Evolutionary conservation across 2,797 vertebrate species (phyloP).

Genomic region (Harpagifer antarcticus): DNA sequence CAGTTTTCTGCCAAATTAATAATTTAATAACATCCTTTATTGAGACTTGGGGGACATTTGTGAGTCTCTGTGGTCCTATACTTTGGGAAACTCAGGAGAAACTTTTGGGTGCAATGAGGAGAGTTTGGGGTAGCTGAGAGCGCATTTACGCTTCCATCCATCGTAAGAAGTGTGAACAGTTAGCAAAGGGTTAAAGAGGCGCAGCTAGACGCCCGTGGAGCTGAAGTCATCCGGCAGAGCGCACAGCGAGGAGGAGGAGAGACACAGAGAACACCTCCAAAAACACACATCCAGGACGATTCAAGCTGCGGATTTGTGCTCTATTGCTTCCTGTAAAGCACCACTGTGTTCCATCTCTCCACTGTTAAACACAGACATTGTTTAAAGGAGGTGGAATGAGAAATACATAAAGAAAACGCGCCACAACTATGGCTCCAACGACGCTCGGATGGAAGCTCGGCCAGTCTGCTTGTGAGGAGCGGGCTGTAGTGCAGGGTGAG

Average conservation of each 20-base stretch:
- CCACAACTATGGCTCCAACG: slow-evolving; percentile 64
- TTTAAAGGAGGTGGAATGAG: slow-evolving; percentile 32
- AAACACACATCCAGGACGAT: slow-evolving; percentile 41
- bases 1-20: background rate
- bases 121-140: background rate
- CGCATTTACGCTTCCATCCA: slow-evolving; percentile 7
- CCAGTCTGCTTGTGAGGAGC: slow-evolving; percentile 58
- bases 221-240: slow-evolving; percentile 77
- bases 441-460: slow-evolving; percentile 48
- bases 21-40: background rate
- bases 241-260: slow-evolving; percentile 56
- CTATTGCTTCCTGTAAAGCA: background rate
- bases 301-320: slow-evolving; percentile 10
- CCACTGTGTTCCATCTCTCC: background rate
- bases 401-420: slow-evolving; percentile 22
- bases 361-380: background rate
- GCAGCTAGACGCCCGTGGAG: slow-evolving; percentile 71
- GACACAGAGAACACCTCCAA: slow-evolving; percentile 56
- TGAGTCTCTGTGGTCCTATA: background rate
- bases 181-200: slow-evolving; percentile 83
- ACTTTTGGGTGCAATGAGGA: background rate
- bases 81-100: too few species aligned
- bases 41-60: background rate
- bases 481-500: slow-evolving; percentile 55
- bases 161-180: slow-evolving; percentile 1